Base-by-base conservation (phyloP, 2,797 vertebrate genomes). In the Pachyuromys duprasi region DNA sequence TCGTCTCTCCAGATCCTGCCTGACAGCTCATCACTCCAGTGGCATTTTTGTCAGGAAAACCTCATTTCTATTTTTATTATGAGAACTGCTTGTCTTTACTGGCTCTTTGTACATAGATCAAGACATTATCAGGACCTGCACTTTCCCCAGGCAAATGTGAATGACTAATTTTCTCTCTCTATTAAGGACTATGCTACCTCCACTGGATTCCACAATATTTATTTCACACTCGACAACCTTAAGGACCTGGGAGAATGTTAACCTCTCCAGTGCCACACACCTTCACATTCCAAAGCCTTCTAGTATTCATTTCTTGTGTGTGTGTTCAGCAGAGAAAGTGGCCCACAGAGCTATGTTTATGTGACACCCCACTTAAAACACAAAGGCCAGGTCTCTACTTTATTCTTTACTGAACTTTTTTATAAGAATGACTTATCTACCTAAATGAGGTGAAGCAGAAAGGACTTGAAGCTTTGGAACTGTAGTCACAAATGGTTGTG, bases 161-260 rank as follows among this genome's bases (percentile, higher is more conserved):
- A 97, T 80, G 75, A 94, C 97, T 97, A 94, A 97, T 97, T 98
- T 97, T 97, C 97, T 97, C 65, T 98, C 97, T 97, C 96, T 96
- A 13, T 97, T 96, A 98, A 98, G 93, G 76, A 79, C 60, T 1
- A 28, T 49, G 82, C 94, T 96, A 90, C 33, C n/a, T 97, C 92
- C 95, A 69, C 9, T 91, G 94, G 92, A 89, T 98, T 91, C 83
- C 87, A 93, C 93, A 90, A 74, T 67, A 89, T 97, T 93, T 70
- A 86, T 96, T 83, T 95, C 95, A 94, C 14, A 90, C 2, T 26
- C 45, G 33, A 33, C 6, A 42, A 91, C 96, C 55, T 69, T 36
- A 26, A 74, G 87, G 53, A 81, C 33, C 81, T 2, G 28, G 3
- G 0, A 82, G 20, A 60, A 74, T 28, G 20, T 95, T 97, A 98